These are phyloP conservation scores for Olivierus martensii DNA, from an alignment of 1,140 invertebrate genomes.

Conservation along the genomic window DNA sequence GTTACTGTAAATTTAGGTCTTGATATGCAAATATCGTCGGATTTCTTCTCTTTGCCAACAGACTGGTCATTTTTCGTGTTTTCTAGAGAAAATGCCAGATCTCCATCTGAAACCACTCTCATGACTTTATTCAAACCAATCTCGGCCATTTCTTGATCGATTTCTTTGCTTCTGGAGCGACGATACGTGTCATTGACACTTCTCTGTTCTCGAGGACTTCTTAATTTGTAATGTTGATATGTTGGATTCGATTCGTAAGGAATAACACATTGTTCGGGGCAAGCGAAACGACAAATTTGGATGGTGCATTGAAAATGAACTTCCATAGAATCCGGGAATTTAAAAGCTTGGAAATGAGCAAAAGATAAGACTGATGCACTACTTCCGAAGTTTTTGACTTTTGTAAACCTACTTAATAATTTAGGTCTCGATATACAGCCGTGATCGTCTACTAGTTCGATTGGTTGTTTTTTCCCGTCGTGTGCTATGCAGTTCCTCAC, in stretches of 20 bases:
- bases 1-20: conserved; percentile 75
- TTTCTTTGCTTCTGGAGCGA: neutral
- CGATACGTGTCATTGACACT: conserved; percentile 12
- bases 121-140: conserved; percentile 23
- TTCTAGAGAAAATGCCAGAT: conserved; percentile 63
- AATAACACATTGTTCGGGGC: conserved; percentile 23
- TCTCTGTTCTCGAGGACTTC: neutral
- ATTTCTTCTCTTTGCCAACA: conserved; percentile 33
- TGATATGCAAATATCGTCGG: conserved; percentile 65
- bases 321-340: conserved; percentile 24
- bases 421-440: conserved; percentile 84
- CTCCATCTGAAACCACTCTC: conserved; percentile 68
- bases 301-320: conserved; percentile 28
- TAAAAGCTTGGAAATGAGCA: conserved; percentile 59
- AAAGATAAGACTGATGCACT: conserved; percentile 86
- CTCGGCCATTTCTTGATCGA: conserved; percentile 14
- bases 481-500: conserved; percentile 87
- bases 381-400: conserved; percentile 89
- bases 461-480: conserved; percentile 79
- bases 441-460: conserved; percentile 80
- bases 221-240: neutral
- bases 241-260: neutral
- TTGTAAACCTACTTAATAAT: conserved; percentile 85
- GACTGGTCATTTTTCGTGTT: conserved; percentile 29
- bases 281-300: conserved; percentile 24